phyloP scores from a whole-genome alignment of 2,113 vertebrate genomes.

The Oncorhynchus clarkii region DNA sequence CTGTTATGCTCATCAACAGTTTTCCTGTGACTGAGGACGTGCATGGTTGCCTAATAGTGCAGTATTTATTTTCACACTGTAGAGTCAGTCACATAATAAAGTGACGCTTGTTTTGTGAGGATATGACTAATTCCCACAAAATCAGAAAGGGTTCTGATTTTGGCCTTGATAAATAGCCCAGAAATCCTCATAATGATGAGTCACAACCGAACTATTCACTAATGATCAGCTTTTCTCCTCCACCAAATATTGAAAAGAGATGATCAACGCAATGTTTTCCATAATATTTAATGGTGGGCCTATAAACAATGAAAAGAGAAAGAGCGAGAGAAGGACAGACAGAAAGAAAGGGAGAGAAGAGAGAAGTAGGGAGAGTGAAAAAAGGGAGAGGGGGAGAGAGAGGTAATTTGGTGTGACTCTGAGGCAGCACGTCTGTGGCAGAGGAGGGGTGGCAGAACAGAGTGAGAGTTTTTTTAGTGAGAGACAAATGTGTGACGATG shows the following conservation, averaged over 20 bases:
- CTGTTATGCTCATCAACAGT: no score
- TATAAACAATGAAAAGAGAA: background rate
- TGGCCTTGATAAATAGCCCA: no score
- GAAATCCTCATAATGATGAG: no score
- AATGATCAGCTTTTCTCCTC: no score
- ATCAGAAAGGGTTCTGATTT: no score
- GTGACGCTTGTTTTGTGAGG: no score
- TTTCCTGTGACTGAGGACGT: no score
- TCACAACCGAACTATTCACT: no score
- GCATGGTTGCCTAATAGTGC: no score
- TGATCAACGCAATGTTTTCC: background rate
- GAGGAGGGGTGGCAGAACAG: background rate
- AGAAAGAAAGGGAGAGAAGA: background rate
- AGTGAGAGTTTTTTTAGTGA: background rate
- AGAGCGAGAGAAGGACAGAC: background rate
- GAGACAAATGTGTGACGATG: slow-evolving; percentile 3
- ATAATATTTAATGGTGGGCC: background rate
- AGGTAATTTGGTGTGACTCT: background rate
- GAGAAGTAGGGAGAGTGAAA: background rate
- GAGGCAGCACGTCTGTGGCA: background rate
- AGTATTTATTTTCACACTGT: no score
- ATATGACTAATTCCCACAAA: no score
- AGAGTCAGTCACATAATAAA: no score
- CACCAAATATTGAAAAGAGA: background rate
- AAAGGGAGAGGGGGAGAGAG: background rate